Evolutionary conservation across 2,797 vertebrate species (phyloP).

Genomic region (Tapirus indicus): DNA sequence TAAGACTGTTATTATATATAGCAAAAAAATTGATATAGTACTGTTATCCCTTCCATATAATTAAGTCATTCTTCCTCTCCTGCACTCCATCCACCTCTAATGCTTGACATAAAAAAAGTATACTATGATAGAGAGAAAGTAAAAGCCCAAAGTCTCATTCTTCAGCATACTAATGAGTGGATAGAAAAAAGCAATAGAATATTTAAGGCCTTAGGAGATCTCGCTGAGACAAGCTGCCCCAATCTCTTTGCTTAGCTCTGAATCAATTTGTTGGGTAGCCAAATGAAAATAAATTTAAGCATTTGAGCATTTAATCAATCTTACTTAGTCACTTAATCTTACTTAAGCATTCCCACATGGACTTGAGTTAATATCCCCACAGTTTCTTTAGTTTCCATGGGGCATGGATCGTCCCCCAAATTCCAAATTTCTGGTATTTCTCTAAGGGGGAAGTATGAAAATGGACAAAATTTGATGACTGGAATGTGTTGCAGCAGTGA

Average conservation of each 20-base stretch:
- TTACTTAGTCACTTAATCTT: too few species aligned
- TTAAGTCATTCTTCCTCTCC: background rate
- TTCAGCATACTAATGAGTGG: background rate
- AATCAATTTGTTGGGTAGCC: background rate
- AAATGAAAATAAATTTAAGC: background rate
- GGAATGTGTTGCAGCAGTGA: too few species aligned
- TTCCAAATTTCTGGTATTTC: background rate
- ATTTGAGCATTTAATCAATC: too few species aligned
- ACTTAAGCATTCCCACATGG: background rate
- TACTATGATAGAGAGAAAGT: background rate
- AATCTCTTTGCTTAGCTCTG: rapidly evolving
- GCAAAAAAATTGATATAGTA: background rate
- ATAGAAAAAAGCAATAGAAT: background rate
- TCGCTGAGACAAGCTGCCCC: rapidly evolving
- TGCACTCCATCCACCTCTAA: background rate
- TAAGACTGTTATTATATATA: too few species aligned
- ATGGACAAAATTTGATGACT: background rate
- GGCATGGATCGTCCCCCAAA: background rate
- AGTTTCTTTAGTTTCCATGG: too few species aligned
- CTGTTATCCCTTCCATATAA: background rate
- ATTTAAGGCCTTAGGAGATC: background rate
- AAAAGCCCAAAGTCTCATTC: background rate
- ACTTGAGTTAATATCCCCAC: background rate
- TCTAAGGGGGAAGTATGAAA: background rate
- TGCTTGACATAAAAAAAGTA: background rate